Base-by-base conservation (phyloP, 2,113 vertebrate species). In the Oceanites oceanicus region DNA sequence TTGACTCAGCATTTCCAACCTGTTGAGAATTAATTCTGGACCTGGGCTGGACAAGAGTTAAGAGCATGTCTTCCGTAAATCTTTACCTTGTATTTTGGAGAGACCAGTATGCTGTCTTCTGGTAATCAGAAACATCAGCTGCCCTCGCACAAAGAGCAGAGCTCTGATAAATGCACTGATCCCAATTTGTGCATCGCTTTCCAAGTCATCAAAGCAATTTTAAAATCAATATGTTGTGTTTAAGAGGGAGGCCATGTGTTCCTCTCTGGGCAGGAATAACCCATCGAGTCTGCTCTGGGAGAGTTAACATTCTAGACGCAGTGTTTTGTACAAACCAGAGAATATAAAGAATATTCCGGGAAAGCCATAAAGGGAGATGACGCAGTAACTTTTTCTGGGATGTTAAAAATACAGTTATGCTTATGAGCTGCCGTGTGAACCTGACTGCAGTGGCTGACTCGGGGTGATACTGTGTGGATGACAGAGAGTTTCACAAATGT, bases 121-220 rank as follows among this genome's bases (percentile, higher is more conserved):
- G 34, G 78, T 70, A 86, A 76, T 75, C 82, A 38, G 63, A 84
- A 62, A 38, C 23, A 79, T 42, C 9, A 8, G 10, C 78, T 55
- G 55, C 70, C 38, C 53, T 94, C 3, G 3, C 34, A 74, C 26
- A 72, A 76, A n/a, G 55, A 44, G 10, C n/a, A 56, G 32, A 75
- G 59, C 42, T 83, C 42, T 79, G 56, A 70, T 63, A 92, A 94
- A 95, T 32, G 58, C 53, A 72, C 52, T 38, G 17, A 45, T 88
- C 86, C 50, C 20, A 72, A 55, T 87, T 95, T 95, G 49, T 62
- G 73, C 75, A 55, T 90, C 7, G 30, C 87, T 87, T 94, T 88
- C 90, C 32, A 61, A 77, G 53, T 91, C 73, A 96, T 90, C 84
- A 93, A 61, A 65, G 61, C 62, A 88, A 81, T 95, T 94, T 93